Evolutionary conservation across 2,797 vertebrate species (phyloP), one percentile per base, ranked within the genome.

Genomic region (Coregonus sp.): DNA sequence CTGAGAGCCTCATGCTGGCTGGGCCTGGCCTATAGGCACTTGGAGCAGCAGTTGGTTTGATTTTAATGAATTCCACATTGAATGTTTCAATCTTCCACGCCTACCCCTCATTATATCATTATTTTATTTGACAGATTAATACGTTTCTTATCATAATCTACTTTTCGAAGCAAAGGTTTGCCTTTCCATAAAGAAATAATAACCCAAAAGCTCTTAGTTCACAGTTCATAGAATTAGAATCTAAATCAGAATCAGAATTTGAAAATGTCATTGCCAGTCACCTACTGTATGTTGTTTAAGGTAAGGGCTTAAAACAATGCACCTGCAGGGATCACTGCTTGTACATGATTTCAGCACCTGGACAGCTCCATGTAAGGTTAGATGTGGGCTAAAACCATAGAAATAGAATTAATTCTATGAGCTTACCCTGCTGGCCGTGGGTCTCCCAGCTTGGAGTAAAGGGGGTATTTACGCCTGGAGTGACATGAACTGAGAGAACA

Each of bases 301-400:
- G 9, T 20, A n/a, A n/a, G 52, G 15, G 3, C 5, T 54, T 54
- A 15, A 16, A 59, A 59, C 54, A 20, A 9, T 59, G 3, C 12
- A 4, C 18, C 18, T n/a, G 18, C 18, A 7, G 47, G 63, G 29
- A 66, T 66, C 29, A 16, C 29, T 51, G 18, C 20, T 9, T 50
- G 9, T 9, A 37, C 31, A 40, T 5, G 14, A 83, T 83, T 86
- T 87, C 79, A 81, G 82, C 83, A 90, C 87, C 79, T 78, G 88
- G 87, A 90, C 87, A 90, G 88, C 87, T 84, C 88, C 88, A 70
- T 59, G 7, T 29, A 70, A 75, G 73, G 66, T 29, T 31, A 11
- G 20, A n/a, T 40, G 16, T 5, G 61, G 65, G 16, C 16, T 4
- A 51, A 47, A 51, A 4, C 52, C 37, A 66, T 16, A 72, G 59